phyloP scores from a whole-genome alignment of 2,888 invertebrate species.

The Aradus depressus region DNA sequence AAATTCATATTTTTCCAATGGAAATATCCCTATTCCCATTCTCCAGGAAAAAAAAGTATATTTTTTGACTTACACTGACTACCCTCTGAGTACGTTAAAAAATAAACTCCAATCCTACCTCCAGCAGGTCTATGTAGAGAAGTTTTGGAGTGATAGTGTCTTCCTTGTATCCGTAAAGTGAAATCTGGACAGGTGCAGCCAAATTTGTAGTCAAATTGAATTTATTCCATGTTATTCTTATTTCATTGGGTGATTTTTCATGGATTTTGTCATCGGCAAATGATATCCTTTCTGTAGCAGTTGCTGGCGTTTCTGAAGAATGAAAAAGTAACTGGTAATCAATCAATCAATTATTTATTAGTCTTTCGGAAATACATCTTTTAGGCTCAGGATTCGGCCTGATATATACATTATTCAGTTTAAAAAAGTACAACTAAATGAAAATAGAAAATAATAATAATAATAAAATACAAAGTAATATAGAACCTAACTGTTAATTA shows the following conservation, averaged over 20 bases:
- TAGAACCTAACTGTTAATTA: background rate
- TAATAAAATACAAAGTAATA: background rate
- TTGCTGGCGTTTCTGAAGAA: constrained; percentile 69
- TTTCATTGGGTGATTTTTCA: constrained; percentile 57
- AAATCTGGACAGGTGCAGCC: constrained; percentile 65
- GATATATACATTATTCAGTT: no score
- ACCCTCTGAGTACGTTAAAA: no score
- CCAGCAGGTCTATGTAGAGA: constrained; percentile 65
- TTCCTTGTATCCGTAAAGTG: constrained; percentile 83
- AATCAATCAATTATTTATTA: no score
- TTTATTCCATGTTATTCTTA: constrained; percentile 72
- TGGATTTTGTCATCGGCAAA: constrained; percentile 64
- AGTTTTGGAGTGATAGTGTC: constrained; percentile 68
- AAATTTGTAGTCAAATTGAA: constrained; percentile 73
- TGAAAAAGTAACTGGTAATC: background rate
- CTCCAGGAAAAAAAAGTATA: no score
- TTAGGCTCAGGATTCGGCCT: no score
- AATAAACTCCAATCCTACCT: constrained; percentile 43
- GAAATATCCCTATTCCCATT: no score
- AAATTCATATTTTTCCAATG: no score
- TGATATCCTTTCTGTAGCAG: constrained; percentile 73
- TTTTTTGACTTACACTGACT: no score
- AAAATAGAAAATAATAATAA: background rate
- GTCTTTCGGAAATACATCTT: no score
- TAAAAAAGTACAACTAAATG: no score